Evolutionary conservation across 1,140 invertebrate species (phyloP), one percentile per base, ranked within the genome.

Genomic region (Drosophila ercepeae): DNA sequence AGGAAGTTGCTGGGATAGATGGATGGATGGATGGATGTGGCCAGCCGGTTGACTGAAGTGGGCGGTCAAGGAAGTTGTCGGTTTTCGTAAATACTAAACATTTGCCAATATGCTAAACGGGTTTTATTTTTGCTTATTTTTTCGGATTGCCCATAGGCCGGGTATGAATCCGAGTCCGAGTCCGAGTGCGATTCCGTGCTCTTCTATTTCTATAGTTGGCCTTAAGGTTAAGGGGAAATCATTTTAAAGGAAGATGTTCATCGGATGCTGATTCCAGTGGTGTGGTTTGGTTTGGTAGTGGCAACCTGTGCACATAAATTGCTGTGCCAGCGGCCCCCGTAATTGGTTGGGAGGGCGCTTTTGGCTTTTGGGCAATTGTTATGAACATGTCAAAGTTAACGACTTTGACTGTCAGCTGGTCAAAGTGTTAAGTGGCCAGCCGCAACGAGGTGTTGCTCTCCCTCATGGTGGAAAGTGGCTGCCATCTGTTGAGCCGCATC

Each of bases 301-400:
- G 61, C 61, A 81, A 71, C 67, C 55, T 54, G 61, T 71, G 42
- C 60, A 59, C 32, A 49, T 71, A 86, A 86, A 88, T 86, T 88
- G 69, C 82, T 49, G 3, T 36, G 75, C 81, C 72, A 70, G 64
- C 34, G 75, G 75, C 75, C 36, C 36, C 48, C 34, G 74, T 86
- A 88, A 86, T 86, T 86, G 81, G 77, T 68, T 49, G 55, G 14
- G n/a, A 9, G 36, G 29, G 6, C 39, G 51, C 69, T 78, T 79
- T 75, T 75, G 44, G 51, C 69, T 78, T 79, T 75, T 75, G 59
- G 81, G 53, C 76, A 88, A 86, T 88, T 82, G 77, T 86, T 86
- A 86, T 86, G 82, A 86, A 86, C 82, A 86, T 86, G 83, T 86
- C 82, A 86, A 86, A 86, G 82, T 77, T 77, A 86, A 88, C 78